phyloP scores from a whole-genome alignment of 2,113 vertebrate genomes.

The Salvator merianae region DNA sequence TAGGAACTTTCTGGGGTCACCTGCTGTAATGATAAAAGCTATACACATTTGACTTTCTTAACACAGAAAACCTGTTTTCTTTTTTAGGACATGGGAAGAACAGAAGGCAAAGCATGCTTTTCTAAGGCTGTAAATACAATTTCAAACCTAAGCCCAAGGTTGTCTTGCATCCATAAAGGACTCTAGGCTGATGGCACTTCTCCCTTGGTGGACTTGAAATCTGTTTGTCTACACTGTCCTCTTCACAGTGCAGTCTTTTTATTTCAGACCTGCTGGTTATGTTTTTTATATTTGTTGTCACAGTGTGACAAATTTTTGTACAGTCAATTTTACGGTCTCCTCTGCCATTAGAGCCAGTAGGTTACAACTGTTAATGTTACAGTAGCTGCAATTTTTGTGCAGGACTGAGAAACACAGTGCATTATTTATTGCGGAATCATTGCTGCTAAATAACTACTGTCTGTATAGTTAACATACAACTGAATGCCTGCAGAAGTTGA shows the following conservation, averaged over 20 bases:
- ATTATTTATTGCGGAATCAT: slow-evolving; percentile 96
- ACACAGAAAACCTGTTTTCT: slow-evolving; percentile 60
- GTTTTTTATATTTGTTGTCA: slow-evolving; percentile 87
- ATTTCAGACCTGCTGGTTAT: slow-evolving; percentile 82
- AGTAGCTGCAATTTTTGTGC: slow-evolving; percentile 86
- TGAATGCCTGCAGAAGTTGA: slow-evolving; percentile 82
- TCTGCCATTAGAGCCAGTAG: slow-evolving; percentile 86
- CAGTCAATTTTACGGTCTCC: slow-evolving; percentile 84
- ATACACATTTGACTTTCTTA: slow-evolving; percentile 57
- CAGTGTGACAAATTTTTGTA: slow-evolving; percentile 87
- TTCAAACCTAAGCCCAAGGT: slow-evolving; percentile 63
- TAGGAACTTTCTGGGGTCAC: rapidly evolving
- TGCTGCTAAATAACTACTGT: slow-evolving; percentile 99
- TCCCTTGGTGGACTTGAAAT: slow-evolving; percentile 80
- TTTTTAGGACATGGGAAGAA: slow-evolving; percentile 92
- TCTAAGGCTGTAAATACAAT: slow-evolving; percentile 78
- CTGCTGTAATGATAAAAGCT: not conserved
- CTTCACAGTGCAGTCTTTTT: slow-evolving; percentile 84
- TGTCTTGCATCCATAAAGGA: slow-evolving; percentile 65
- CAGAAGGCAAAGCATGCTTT: slow-evolving; percentile 99
- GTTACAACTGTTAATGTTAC: slow-evolving; percentile 85
- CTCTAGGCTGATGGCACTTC: slow-evolving; percentile 75
- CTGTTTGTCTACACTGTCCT: slow-evolving; percentile 81
- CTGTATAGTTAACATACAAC: slow-evolving; percentile 91
- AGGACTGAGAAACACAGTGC: slow-evolving; percentile 87